Evolutionary conservation across 2,113 vertebrate genomes (phyloP).

Genomic region (Macquaria ambigua): DNA sequence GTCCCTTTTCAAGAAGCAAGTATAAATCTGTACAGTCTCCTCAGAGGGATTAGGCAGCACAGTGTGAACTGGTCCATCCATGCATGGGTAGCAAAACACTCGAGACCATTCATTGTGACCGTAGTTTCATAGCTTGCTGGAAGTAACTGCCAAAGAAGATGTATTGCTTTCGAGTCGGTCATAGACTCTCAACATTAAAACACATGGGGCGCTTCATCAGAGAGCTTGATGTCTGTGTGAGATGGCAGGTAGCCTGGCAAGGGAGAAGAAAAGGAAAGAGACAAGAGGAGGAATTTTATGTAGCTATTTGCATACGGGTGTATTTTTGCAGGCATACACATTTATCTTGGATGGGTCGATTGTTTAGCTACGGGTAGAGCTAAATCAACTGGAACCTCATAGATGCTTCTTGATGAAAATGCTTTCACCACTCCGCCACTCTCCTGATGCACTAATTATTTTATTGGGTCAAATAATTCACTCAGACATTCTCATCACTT

Average conservation of each 20-base stretch:
- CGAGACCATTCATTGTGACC: conserved; percentile 83
- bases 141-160: conserved; percentile 86
- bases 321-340: conserved; percentile 75
- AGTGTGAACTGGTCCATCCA: conserved; percentile 82
- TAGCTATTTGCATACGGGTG: conserved; percentile 73
- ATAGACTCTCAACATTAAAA: conserved; percentile 83
- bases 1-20: conserved; percentile 74
- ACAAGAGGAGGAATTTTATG: conserved; percentile 74
- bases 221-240: conserved; percentile 83
- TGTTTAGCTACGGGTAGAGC: conserved; percentile 67
- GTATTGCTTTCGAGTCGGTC: conserved; percentile 83
- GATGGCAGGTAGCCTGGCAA: conserved; percentile 83
- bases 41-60: conserved; percentile 81
- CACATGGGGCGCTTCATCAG: conserved; percentile 84
- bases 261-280: conserved; percentile 70
- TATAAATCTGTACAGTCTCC: conserved; percentile 85
- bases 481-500: conserved; percentile 73
- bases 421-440: conserved; percentile 72
- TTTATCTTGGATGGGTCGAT: conserved; percentile 76
- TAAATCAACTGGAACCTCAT: conserved; percentile 77
- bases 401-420: conserved; percentile 79
- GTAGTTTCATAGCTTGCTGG: conserved; percentile 79
- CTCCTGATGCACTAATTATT: conserved; percentile 79
- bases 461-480: conserved; percentile 81
- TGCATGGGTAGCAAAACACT: conserved; percentile 83